These are phyloP conservation scores for Aphis gossypii DNA, from an alignment of 1,140 invertebrate genomes.

Conservation along the genomic window DNA sequence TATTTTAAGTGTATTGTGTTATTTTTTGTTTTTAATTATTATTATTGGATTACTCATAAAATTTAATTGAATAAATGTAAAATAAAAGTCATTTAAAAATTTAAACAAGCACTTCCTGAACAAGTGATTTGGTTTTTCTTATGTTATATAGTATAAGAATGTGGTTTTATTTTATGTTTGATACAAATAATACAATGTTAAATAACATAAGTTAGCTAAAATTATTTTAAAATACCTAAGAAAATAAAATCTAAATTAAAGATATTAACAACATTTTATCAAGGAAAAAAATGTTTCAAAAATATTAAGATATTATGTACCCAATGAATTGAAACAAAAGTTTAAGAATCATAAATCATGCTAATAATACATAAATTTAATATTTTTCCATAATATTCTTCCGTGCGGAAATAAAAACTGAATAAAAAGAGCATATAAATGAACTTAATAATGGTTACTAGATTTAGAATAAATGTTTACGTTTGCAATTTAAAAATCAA, in stretches of 20 bases:
- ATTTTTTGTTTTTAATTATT: neutral
- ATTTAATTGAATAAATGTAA: neutral
- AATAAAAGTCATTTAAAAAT: neutral
- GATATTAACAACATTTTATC: conserved; percentile 20
- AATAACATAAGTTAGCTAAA: neutral
- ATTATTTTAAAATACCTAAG: neutral
- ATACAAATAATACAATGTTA: neutral
- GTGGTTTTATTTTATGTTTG: neutral
- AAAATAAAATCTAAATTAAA: conserved; percentile 41
- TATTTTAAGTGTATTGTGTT: neutral
- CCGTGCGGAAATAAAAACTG: neutral
- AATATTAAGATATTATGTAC: neutral
- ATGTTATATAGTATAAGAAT: neutral
- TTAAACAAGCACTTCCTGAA: neutral
- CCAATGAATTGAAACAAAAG: neutral
- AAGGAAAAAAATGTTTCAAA: conserved; percentile 5
- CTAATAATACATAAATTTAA: neutral
- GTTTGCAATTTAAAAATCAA: neutral
- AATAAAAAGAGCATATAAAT: neutral
- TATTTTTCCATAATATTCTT: neutral
- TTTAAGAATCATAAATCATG: conserved; percentile 31
- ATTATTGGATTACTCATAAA: neutral
- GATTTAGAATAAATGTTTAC: neutral
- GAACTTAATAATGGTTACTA: neutral
- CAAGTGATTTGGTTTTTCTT: neutral